Evolutionary conservation across 2,888 invertebrate species (phyloP), one percentile per base, ranked within the genome.

Genomic region (Meiosimyza decipiens): DNA sequence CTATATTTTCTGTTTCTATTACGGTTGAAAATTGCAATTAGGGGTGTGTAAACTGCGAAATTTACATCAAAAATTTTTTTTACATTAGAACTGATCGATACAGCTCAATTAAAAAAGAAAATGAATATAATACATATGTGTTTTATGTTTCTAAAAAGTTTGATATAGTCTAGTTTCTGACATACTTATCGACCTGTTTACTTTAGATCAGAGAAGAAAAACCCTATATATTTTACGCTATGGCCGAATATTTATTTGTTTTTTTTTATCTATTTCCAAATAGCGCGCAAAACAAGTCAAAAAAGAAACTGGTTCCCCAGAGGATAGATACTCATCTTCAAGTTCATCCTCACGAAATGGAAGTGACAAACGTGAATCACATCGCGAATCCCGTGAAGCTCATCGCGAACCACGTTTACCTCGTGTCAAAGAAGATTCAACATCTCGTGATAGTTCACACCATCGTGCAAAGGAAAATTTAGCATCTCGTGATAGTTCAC

Each of bases 241-340:
- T 49, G 6, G 1, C 2, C 63, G 49, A 6, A 2, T 16, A 57
- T 49, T 49, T 47, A 40, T 47, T 59, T 18, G 1, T 40, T 16
- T 59, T 22, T 67, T 52, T 50, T 70, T 6, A 47, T 64, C 66
- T 64, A 49, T 71, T n/a, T 57, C 6, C n/a, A 12, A 75, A 75
- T 16, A 74, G 73, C 74, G 71, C 28, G 3, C 73, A 7, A 76
- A 76, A 71, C 22, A 70, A 1, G 66, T 71, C 28, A 76, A 74
- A 51, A 66, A 63, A 50, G 76, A 73, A 67, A 64, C 73, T 13
- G 72, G 73, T 28, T 77, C 76, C 1, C 76, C 77, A 0, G 75
- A 75, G 9, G 74, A 74, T 13, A 63, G 69, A 64, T 66, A 54
- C 62, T 67, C 60, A 5, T 69, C 71, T 47, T 73, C 75, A 2